Conservation (phyloP, 1,140 invertebrate species). For the Oncopodura yosiiana region DNA sequence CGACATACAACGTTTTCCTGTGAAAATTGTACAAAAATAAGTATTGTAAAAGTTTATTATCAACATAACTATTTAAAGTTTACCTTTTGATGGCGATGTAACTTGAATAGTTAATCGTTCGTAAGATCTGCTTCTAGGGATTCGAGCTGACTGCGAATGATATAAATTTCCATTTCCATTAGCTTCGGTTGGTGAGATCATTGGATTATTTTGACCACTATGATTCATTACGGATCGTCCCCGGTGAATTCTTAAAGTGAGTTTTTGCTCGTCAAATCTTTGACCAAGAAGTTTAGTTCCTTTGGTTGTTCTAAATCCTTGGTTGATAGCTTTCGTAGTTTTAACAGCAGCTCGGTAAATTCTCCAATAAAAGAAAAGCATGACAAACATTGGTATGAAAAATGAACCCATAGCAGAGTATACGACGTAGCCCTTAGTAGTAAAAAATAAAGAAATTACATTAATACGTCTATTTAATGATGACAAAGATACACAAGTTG, state of each 20-base stretch:
- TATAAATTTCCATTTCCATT: constrained; percentile 43
- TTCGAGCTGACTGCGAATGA: constrained; percentile 7
- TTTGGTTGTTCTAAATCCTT: constrained; percentile 80
- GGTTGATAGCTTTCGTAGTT: constrained; percentile 81
- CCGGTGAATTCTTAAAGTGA: constrained; percentile 83
- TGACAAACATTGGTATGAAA: constrained; percentile 90
- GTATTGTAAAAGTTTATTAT: too few species aligned
- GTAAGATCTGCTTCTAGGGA: constrained; percentile 34
- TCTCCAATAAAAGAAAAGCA: constrained; percentile 92
- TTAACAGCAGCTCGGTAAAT: constrained; percentile 86
- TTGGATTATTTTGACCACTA: constrained; percentile 41
- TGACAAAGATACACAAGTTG: too few species aligned
- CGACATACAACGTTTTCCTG: too few species aligned
- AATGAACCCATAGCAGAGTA: constrained; percentile 91
- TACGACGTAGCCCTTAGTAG: constrained; percentile 47
- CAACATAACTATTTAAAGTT: too few species aligned
- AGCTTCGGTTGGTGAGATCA: constrained; percentile 43
- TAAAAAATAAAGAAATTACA: background rate
- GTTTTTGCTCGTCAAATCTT: constrained; percentile 70
- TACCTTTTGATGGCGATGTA: constrained; percentile 46
- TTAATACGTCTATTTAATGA: background rate
- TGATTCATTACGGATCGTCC: constrained; percentile 52
- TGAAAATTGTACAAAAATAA: too few species aligned
- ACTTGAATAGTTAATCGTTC: constrained; percentile 33
- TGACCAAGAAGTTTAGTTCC: constrained; percentile 47